Evolutionary conservation across 2,888 invertebrate species (phyloP).

Genomic region (Scaptomyza flava): DNA sequence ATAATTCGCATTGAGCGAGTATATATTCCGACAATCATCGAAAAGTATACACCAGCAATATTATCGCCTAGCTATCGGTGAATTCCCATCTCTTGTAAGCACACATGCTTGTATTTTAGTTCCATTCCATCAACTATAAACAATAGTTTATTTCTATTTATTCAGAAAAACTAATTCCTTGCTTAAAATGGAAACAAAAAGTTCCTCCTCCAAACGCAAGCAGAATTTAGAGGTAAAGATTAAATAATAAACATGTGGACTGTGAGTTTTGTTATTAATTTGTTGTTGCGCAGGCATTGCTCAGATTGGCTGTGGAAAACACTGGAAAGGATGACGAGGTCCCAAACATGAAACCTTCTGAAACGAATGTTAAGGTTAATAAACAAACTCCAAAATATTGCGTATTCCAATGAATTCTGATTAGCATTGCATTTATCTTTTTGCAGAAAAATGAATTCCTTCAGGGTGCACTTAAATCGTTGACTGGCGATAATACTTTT

Average conservation of each 20-base stretch:
- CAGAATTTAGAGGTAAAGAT: conserved; percentile 41
- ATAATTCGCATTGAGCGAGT: background rate
- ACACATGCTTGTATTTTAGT: conserved; percentile 30
- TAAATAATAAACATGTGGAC: fast-evolving
- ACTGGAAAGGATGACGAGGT: conserved; percentile 33
- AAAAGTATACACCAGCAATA: background rate
- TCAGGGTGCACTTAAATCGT: conserved; percentile 51
- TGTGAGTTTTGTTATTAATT: background rate
- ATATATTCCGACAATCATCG: background rate
- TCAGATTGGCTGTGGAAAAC: conserved; percentile 48
- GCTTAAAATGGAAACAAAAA: conserved; percentile 32
- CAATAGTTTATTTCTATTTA: background rate
- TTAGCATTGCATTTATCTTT: background rate
- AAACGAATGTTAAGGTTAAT: conserved; percentile 23
- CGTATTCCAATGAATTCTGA: background rate
- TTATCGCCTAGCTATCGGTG: background rate
- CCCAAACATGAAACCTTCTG: background rate
- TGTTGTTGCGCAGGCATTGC: conserved; percentile 24
- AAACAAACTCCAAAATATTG: background rate
- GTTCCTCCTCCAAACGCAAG: conserved; percentile 29
- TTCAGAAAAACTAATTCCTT: background rate
- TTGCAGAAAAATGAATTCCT: conserved; percentile 44
- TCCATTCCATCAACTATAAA: conserved; percentile 2
- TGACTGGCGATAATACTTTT: conserved; percentile 51
- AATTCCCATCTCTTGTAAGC: conserved; percentile 5